Base-by-base conservation (phyloP, 2,797 vertebrate genomes). In the Betta splendens region DNA sequence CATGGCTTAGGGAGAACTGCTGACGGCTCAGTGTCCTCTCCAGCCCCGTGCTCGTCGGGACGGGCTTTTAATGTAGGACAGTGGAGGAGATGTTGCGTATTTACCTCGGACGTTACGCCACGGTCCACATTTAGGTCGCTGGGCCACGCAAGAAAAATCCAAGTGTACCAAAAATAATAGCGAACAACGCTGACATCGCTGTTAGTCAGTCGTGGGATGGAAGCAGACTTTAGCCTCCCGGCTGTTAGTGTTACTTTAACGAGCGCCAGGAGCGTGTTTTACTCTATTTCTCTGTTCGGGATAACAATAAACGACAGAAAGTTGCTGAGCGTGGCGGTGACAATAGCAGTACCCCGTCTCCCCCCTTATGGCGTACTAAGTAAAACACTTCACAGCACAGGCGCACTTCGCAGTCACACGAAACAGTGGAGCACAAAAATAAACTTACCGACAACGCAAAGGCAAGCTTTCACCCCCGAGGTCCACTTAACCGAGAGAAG, bases 361-460 rank as follows among this genome's bases (percentile, higher is more conserved):
- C 64, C 80, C 40, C 64, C 83, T 87, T 89, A 88, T 92, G 90
- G 88, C 90, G 90, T 77, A 90, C 82, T 59, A 89, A 86, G 67
- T 89, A 87, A 91, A 89, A 87, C 40, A 82, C 70, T 81, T 58
- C 77, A 29, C 68, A 50, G 86, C 89, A 89, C 91, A 88, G 87
- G 89, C 89, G 91, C 91, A 90, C 83, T 89, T 39, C 71, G 69
- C 37, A 69, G 43, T 43, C 67, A 75, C 84, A 89, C 87, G 88
- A 86, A 89, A 83, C 76, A 87, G 37, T 80, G 80, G 69, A 85
- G 84, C 84, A 82, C 44, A 81, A 74, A 87, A 90, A 92, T 87
- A 90, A 91, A 91, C 89, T 91, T 90, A 90, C 88, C 87, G 28
- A 72, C 72, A 85, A 76, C 6, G 40, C 49, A 68, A 13, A 64